Evolutionary conservation across 2,113 vertebrate genomes (phyloP).

Genomic region (Pygathrix nemaeus): DNA sequence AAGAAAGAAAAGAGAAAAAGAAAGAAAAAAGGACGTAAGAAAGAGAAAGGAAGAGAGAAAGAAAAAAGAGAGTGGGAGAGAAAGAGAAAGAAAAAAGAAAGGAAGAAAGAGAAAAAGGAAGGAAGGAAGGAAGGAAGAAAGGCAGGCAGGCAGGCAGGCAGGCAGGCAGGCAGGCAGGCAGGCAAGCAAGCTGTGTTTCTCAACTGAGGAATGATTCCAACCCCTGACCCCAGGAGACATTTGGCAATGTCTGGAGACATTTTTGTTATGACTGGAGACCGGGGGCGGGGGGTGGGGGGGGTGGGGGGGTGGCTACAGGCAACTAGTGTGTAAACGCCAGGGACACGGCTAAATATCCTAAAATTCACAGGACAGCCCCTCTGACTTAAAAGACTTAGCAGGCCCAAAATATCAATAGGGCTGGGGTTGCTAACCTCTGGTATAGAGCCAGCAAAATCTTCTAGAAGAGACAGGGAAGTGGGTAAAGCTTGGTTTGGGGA

Average conservation of each 20-base stretch:
- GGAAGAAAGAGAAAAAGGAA: too few species aligned
- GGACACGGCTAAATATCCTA: background rate
- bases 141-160: background rate
- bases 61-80: too few species aligned
- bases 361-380: background rate
- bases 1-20: too few species aligned
- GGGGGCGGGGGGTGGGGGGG: too few species aligned
- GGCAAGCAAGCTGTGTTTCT: background rate
- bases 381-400: background rate
- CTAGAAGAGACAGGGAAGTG: background rate
- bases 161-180: too few species aligned
- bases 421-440: background rate
- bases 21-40: too few species aligned
- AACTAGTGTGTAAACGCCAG: background rate
- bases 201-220: background rate
- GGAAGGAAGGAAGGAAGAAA: too few species aligned
- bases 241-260: background rate
- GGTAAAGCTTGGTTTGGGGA: background rate
- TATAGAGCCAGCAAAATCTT: background rate
- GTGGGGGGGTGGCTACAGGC: background rate
- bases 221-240: background rate
- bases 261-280: background rate
- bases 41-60: too few species aligned
- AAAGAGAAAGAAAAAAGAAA: too few species aligned
- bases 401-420: background rate